These are phyloP conservation scores for Lymantria monacha DNA, from an alignment of 2,888 invertebrate species.

Conservation along the genomic window DNA sequence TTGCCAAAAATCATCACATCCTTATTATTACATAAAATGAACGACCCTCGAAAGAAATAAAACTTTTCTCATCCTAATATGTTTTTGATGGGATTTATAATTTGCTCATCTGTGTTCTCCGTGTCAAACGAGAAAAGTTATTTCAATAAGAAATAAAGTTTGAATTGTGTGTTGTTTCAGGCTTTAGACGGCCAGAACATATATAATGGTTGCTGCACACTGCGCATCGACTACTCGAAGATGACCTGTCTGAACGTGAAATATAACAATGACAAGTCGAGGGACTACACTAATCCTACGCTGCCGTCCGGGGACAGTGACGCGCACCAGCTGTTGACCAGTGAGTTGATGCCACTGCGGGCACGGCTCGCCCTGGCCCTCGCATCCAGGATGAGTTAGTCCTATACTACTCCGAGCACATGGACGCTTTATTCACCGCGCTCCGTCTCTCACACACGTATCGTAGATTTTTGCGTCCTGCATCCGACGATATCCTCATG, in stretches of 20 bases:
- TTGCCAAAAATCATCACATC: constrained; percentile 31
- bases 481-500: constrained; percentile 25
- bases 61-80: constrained; percentile 40
- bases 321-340: constrained; percentile 84
- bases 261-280: constrained; percentile 99
- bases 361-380: constrained; percentile 77
- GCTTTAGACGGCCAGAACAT: constrained; percentile 99
- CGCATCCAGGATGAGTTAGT: constrained; percentile 85
- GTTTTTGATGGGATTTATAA: constrained; percentile 46
- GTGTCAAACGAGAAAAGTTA: constrained; percentile 47
- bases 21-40: constrained; percentile 33
- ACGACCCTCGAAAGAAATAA: constrained; percentile 40
- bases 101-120: constrained; percentile 34
- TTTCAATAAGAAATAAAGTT: constrained; percentile 32
- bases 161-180: constrained; percentile 66
- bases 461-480: constrained; percentile 31
- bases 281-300: constrained; percentile 99
- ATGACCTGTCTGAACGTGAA: constrained; percentile 98
- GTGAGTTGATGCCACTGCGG: constrained; percentile 84
- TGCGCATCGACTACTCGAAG: constrained; percentile 99
- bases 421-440: constrained; percentile 64
- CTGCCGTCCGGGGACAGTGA: constrained; percentile 96
- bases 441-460: constrained; percentile 42
- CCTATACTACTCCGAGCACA: constrained; percentile 70
- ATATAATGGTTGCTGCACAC: constrained; percentile 99